A percentile compares a stretch with the other conserved stretches of the same genome.
Evolutionary conservation across 2,113 vertebrate species (phyloP).

Genomic region (Orthonyx spaldingii): DNA sequence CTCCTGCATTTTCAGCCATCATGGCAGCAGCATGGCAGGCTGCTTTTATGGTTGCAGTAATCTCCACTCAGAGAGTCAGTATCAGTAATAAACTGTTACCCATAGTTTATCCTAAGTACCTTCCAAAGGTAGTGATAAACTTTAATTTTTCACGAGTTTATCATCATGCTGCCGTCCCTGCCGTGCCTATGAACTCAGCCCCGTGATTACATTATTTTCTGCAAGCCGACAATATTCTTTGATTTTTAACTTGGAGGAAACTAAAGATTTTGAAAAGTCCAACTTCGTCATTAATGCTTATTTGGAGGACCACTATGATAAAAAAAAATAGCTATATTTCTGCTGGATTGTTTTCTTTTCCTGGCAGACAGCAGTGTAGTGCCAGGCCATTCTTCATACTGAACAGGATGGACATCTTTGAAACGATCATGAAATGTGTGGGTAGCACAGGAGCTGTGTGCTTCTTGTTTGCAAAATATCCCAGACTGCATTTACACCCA

Average conservation of each 20-base stretch:
- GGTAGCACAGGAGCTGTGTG: neutral
- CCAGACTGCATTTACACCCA: neutral
- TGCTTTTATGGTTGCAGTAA: neutral
- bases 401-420: neutral
- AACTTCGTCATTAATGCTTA: neutral
- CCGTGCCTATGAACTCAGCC: neutral
- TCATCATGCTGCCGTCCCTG: neutral
- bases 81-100: neutral
- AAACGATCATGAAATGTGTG: neutral
- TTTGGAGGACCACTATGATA: neutral
- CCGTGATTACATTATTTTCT: neutral
- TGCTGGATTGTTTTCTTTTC: neutral
- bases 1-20: neutral
- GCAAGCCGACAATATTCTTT: neutral
- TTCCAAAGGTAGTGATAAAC: neutral
- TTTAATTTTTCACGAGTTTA: neutral
- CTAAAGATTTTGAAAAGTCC: neutral
- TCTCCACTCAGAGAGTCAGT: neutral
- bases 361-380: neutral
- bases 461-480: neutral
- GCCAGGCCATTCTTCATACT: neutral
- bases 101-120: neutral
- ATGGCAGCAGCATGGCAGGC: neutral
- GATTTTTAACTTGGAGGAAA: neutral
- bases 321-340: neutral